Evolutionary conservation across 1,140 invertebrate species (phyloP), one percentile per base, ranked within the genome.

Genomic region (Formica selysi): DNA sequence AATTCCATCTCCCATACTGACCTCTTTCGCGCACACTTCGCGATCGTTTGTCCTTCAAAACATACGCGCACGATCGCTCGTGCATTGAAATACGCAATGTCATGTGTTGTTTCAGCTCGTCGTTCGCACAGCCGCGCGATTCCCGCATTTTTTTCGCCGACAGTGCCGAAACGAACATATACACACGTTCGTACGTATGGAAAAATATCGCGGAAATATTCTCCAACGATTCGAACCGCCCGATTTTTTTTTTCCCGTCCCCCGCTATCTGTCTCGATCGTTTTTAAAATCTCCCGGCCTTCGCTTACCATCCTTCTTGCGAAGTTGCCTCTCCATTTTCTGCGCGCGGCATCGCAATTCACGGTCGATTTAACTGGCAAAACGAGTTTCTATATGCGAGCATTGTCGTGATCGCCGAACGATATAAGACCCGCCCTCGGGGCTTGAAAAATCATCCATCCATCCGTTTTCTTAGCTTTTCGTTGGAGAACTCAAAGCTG

Each of bases 291-390:
- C 54, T 22, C 54, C 74, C 65, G 10, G 11, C 19, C 11, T 22
- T 85, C 62, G 22, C 38, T 48, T 0, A 6, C 70, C 32, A 6
- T 29, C 41, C 19, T 22, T 57, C 48, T 44, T 19, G 10, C 38
- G 19, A 3, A 22, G n/a, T 7, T 32, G 19, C 32, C 51, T 48
- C 61, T 78, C 36, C 36, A 74, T 78, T 78, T 57, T 86, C 54
- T 71, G 32, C 22, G 57, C 70, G 64, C 22, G 67, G 68, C 85
- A 71, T 78, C 59, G 64, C 85, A 48, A 87, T 84, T 84, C 78
- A 88, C 79, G 71, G 85, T 88, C 87, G 85, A 88, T 88, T 88
- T 88, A 76, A 87, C 87, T 81, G 51, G 71, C 84, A 84, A 57
- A 87, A 88, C 83, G 81, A 85, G 81, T 85, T 85, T 67, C 73